These are phyloP conservation scores for Melinopterus prodromus DNA, from an alignment of 2,888 invertebrate species.

Conservation along the genomic window DNA sequence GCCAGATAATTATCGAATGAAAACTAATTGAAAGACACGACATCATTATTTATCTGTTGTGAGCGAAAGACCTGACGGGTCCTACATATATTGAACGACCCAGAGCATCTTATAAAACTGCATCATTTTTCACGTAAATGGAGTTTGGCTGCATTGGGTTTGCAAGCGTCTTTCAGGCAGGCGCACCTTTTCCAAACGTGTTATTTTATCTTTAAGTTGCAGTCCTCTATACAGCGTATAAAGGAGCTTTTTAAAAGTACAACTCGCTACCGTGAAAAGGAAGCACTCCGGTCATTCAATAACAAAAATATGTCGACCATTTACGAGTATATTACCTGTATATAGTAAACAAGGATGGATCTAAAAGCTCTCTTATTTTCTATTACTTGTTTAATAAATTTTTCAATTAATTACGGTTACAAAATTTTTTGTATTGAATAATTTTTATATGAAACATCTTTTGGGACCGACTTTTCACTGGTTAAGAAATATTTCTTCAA, in stretches of 20 bases:
- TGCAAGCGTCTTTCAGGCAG: not conserved
- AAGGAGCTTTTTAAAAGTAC: not conserved
- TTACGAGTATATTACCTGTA: not conserved
- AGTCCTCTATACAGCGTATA: not conserved
- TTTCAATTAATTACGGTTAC: too few relatives aligned
- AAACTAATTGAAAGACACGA: too few relatives aligned
- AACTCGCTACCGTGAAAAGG: not conserved
- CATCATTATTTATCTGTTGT: too few relatives aligned
- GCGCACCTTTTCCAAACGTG: not conserved
- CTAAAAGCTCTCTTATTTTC: not conserved
- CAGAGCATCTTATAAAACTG: not conserved
- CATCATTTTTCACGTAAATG: constrained; percentile 4
- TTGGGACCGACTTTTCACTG: too few relatives aligned
- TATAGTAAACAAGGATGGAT: not conserved
- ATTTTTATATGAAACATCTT: too few relatives aligned
- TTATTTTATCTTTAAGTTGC: not conserved
- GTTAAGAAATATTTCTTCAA: too few relatives aligned
- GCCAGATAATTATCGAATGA: too few relatives aligned
- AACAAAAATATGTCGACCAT: not conserved
- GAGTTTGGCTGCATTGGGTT: not conserved
- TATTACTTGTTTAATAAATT: not conserved
- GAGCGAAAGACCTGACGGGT: not conserved
- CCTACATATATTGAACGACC: not conserved
- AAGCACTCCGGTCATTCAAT: not conserved
- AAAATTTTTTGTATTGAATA: too few relatives aligned